A percentile compares a stretch with the other conserved stretches of the same genome.
phyloP scores from a whole-genome alignment of 2,113 vertebrate genomes.

The Brachyhypopomus occidentalis region DNA sequence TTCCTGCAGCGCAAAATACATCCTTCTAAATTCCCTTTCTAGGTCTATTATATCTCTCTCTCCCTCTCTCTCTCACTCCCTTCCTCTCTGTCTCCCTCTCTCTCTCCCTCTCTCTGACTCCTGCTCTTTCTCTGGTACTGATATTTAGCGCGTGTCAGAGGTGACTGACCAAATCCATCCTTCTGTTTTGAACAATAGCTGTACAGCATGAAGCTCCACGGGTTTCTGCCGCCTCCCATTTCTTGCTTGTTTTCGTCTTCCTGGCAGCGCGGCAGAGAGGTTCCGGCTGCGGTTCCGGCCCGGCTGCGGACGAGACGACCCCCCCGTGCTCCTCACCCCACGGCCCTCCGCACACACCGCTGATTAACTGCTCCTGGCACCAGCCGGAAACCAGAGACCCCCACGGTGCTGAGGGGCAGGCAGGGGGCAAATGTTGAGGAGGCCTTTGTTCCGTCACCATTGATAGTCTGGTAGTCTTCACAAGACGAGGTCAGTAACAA shows the following conservation, averaged over 20 bases:
- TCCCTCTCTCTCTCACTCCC: not conserved
- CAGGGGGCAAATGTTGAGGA: no score
- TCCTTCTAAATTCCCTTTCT: not conserved
- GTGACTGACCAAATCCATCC: not conserved
- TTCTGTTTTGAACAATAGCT: no score
- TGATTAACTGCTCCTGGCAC: slow-evolving; percentile 35
- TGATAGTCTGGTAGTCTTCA: no score
- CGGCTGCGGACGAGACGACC: no score
- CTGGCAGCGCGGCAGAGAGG: no score
- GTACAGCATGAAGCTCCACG: no score
- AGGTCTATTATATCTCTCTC: not conserved
- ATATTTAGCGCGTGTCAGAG: slow-evolving; percentile 22
- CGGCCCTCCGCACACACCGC: not conserved
- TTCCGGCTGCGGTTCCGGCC: no score
- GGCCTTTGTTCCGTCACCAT: no score
- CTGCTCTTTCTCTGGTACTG: not conserved
- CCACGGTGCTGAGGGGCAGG: no score
- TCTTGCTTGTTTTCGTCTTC: no score
- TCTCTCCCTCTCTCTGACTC: not conserved
- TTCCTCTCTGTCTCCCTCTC: not conserved
- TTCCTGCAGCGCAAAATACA: slow-evolving; percentile 31
- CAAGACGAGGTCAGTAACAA: no score
- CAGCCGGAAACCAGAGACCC: not conserved
- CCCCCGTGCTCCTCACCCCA: not conserved
- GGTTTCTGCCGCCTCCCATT: no score